Base-by-base conservation (phyloP, 1,140 invertebrate genomes). In the Drosophila arawakana region DNA sequence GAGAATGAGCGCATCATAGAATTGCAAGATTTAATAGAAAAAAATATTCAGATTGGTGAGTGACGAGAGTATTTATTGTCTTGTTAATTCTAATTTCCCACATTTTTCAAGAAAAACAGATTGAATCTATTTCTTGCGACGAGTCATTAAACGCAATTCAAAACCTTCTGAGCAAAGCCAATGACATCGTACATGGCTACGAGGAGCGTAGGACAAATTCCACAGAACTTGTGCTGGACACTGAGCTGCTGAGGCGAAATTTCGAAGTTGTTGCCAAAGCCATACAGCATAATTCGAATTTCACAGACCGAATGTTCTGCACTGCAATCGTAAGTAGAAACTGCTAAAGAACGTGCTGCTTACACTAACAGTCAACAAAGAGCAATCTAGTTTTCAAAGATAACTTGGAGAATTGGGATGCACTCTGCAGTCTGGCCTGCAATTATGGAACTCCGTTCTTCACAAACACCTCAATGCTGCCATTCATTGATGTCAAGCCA, bases 31-130 rank as follows among this genome's bases (percentile, higher is more conserved):
- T 34, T 86, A 18, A 86, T 86, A 25, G 82, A 88, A 46, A 37
- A 65, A 47, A 86, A 86, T 43, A 86, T 86, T 8, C 50, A 82
- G 25, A 77, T 86, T 35, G 82, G 82, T 81, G 69, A 39, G 76
- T 61, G 9, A 2, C 21, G 2, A n/a, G 1, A 25, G 6, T 15
- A 10, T 41, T 1, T 1, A 2, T 25, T 4, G 3, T 50, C 18
- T 46, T 34, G 11, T 7, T 4, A 49, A n/a, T 43, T 9, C 8
- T 43, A 25, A 58, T 34, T 46, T 25, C n/a, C 49, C 49, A 0
- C 0, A 13, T 59, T 21, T 60, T 10, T 35, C 7, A 41, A 86
- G 82, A 86, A 2, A 49, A 80, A 62, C 18, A 88, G 15, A 80
- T 86, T 18, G 82, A 86, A 52, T 49, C 43, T 0, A 49, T 68